A percentile compares a stretch with the other conserved stretches of the same genome.
phyloP scores from a whole-genome alignment of 2,888 invertebrate species.

The Lasioglossum zephyrum region DNA sequence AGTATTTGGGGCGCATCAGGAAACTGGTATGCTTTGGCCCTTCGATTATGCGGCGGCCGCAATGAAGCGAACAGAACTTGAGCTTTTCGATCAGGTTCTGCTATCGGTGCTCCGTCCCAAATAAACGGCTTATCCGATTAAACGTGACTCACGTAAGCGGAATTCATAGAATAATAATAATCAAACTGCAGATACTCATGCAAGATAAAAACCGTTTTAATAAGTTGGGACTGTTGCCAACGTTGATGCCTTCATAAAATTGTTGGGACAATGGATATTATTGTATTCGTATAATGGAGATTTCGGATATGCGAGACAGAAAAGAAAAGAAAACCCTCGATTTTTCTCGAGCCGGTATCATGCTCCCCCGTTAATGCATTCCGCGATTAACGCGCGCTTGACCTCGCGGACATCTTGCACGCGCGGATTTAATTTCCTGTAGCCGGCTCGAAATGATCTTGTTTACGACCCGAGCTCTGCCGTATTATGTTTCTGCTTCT shows the following conservation, averaged over 20 bases:
- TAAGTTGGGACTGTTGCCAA: too few species aligned
- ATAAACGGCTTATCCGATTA: background rate
- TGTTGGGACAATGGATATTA: background rate
- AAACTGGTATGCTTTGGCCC: background rate
- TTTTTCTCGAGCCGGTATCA: background rate
- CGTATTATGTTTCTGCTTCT: slow-evolving; percentile 36
- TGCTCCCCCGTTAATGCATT: slow-evolving; percentile 13
- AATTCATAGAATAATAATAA: background rate
- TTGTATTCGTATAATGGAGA: background rate
- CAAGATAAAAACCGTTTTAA: background rate
- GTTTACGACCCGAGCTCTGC: slow-evolving; percentile 22
- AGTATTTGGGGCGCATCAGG: background rate
- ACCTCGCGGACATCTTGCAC: slow-evolving; percentile 4
- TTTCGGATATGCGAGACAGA: background rate
- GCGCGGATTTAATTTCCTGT: slow-evolving; percentile 41
- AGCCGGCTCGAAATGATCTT: slow-evolving; percentile 25
- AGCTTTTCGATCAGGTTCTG: background rate
- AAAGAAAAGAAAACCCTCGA: background rate
- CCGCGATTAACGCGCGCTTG: slow-evolving; percentile 10
- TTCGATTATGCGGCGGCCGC: background rate
- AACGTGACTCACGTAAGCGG: background rate
- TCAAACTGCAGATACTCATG: background rate
- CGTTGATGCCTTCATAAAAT: too few species aligned
- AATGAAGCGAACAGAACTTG: background rate
- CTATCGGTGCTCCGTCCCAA: background rate